Evolutionary conservation across 2,888 invertebrate species (phyloP).

Genomic region (Zelleria hepariella): DNA sequence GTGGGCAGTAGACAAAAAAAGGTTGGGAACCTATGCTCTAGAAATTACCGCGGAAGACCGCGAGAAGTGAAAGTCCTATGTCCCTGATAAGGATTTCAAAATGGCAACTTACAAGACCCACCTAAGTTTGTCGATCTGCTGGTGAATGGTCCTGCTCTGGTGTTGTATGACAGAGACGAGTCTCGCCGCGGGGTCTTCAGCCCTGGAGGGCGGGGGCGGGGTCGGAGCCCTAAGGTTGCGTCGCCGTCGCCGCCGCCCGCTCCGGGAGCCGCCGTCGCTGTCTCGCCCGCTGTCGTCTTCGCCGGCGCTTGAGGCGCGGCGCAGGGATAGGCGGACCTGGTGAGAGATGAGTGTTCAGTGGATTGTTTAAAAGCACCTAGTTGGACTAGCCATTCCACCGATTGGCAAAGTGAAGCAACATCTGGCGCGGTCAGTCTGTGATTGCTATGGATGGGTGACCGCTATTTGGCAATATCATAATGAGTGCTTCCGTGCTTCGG

Average conservation of each 20-base stretch:
- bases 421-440: no score
- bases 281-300: slow-evolving; percentile 67
- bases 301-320: slow-evolving; percentile 59
- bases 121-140: slow-evolving; percentile 63
- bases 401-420: no score
- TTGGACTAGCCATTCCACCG: no score
- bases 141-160: slow-evolving; percentile 61
- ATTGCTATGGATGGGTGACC: no score
- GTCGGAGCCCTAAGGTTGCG: slow-evolving; percentile 39
- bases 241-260: slow-evolving; percentile 38
- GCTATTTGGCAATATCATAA: no score
- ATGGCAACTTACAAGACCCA: slow-evolving; percentile 15
- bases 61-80: no score
- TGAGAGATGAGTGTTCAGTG: slow-evolving; percentile 2
- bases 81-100: no score
- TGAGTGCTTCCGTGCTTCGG: no score
- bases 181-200: slow-evolving; percentile 50
- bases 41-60: no score
- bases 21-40: no score
- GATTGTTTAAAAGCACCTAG: no score
- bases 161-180: slow-evolving; percentile 63
- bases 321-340: slow-evolving; percentile 59
- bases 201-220: slow-evolving; percentile 44
- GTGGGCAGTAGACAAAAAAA: no score
- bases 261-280: slow-evolving; percentile 53